These are phyloP conservation scores for Teleogryllus oceanicus DNA, from an alignment of 2,888 invertebrate genomes.

Conservation along the genomic window DNA sequence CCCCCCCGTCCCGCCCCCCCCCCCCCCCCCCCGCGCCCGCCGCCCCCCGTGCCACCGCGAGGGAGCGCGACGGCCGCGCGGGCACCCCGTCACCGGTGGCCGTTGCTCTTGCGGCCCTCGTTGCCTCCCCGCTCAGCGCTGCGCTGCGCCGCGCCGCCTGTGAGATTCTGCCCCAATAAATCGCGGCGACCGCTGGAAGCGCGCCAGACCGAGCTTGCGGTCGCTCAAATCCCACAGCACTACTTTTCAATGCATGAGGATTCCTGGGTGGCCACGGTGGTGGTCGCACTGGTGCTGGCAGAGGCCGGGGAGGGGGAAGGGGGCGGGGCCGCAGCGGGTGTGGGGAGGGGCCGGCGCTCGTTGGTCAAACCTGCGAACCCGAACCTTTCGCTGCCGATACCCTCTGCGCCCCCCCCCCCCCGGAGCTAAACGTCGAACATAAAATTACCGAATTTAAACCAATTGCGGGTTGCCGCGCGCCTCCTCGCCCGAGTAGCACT, in stretches of 20 bases:
- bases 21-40: too few species aligned
- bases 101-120: too few species aligned
- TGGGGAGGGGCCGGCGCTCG: too few species aligned
- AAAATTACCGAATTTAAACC: slow-evolving; percentile 18
- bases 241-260: slow-evolving; percentile 18
- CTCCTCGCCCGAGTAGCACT: slow-evolving; percentile 4
- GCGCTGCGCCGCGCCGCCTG: not conserved
- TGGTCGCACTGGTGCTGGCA: not conserved
- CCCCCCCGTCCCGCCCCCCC: too few species aligned
- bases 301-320: not conserved
- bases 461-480: not conserved
- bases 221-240: slow-evolving; percentile 7
- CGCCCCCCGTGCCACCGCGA: too few species aligned
- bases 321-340: too few species aligned
- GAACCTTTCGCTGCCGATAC: not conserved
- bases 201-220: slow-evolving; percentile 6
- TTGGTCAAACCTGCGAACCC: too few species aligned
- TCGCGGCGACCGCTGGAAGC: slow-evolving; percentile 9
- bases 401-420: too few species aligned
- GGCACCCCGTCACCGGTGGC: too few species aligned
- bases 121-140: not conserved
- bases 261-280: slow-evolving; percentile 4
- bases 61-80: too few species aligned
- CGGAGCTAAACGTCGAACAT: not conserved
- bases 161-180: slow-evolving; percentile 3